A percentile compares a stretch with the other conserved stretches of the same genome.
Evolutionary conservation across 2,888 invertebrate genomes (phyloP).

Genomic region (Brassicogethes aeneus): DNA sequence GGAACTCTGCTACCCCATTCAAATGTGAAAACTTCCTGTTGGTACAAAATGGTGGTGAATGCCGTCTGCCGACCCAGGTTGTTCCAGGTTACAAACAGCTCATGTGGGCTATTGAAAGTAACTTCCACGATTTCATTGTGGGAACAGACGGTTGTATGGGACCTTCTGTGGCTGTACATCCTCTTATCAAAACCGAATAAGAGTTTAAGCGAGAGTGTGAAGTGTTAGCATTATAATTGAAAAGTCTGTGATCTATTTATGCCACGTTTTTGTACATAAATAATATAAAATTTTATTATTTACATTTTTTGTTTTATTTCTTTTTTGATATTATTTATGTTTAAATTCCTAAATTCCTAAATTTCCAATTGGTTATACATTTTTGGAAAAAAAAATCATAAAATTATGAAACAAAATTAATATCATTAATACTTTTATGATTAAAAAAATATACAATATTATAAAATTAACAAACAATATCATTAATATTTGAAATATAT

Average conservation of each 20-base stretch:
- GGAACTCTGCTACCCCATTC: slow-evolving; percentile 53
- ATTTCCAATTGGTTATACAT: too few species aligned
- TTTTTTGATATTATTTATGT: too few species aligned
- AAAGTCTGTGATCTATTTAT: slow-evolving; percentile 15
- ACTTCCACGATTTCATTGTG: slow-evolving; percentile 55
- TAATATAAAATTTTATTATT: slow-evolving; percentile 10
- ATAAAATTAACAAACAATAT: too few species aligned
- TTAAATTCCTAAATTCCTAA: too few species aligned
- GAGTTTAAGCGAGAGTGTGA: too few species aligned
- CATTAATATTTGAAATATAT: too few species aligned
- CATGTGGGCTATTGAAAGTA: slow-evolving; percentile 58
- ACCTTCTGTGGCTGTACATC: slow-evolving; percentile 52
- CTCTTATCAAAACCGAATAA: slow-evolving; percentile 47
- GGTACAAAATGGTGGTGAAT: slow-evolving; percentile 50
- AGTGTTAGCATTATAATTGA: background rate
- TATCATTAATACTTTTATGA: too few species aligned
- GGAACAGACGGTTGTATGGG: slow-evolving; percentile 53
- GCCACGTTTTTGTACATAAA: slow-evolving; percentile 10
- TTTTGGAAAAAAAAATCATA: too few species aligned
- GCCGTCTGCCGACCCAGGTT: slow-evolving; percentile 52
- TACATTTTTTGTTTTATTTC: background rate
- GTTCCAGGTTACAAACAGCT: slow-evolving; percentile 48
- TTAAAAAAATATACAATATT: too few species aligned
- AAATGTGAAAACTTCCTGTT: slow-evolving; percentile 47
- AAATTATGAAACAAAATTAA: too few species aligned